phyloP scores from a whole-genome alignment of 2,113 vertebrate species.

The Sinocyclocheilus rhinocerous region DNA sequence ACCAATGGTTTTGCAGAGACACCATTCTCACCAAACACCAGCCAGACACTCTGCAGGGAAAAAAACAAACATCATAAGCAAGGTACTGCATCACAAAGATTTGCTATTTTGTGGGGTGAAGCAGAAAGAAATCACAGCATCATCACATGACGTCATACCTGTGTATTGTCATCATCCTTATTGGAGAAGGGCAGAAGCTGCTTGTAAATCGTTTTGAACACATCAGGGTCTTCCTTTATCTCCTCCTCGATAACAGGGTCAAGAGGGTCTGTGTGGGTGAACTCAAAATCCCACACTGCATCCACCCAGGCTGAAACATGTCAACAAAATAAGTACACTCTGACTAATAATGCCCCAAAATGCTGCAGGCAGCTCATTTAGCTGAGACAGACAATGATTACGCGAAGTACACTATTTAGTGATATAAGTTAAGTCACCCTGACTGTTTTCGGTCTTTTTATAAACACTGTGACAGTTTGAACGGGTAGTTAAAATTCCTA shows the following conservation, averaged over 20 bases:
- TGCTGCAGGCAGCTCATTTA: not conserved
- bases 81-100: not conserved
- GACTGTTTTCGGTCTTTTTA: too few relatives aligned
- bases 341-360: not conserved
- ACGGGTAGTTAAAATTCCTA: not conserved
- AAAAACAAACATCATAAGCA: not conserved
- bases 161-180: conserved; percentile 57
- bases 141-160: conserved; percentile 32
- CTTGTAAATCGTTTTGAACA: conserved; percentile 75
- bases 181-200: conserved; percentile 69
- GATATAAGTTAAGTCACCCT: too few relatives aligned
- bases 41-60: conserved; percentile 82
- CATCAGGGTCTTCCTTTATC: conserved; percentile 65
- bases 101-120: not conserved
- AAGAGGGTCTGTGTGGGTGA: conserved; percentile 81
- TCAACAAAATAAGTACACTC: not conserved
- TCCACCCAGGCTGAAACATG: conserved; percentile 83
- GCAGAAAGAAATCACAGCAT: not conserved
- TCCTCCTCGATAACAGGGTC: conserved; percentile 72
- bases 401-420: not conserved
- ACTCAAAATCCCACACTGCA: conserved; percentile 86
- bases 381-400: not conserved
- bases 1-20: conserved; percentile 66
- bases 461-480: not conserved
- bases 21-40: conserved; percentile 74